Evolutionary conservation across 2,888 invertebrate species (phyloP).

Genomic region (Idaea biselata): DNA sequence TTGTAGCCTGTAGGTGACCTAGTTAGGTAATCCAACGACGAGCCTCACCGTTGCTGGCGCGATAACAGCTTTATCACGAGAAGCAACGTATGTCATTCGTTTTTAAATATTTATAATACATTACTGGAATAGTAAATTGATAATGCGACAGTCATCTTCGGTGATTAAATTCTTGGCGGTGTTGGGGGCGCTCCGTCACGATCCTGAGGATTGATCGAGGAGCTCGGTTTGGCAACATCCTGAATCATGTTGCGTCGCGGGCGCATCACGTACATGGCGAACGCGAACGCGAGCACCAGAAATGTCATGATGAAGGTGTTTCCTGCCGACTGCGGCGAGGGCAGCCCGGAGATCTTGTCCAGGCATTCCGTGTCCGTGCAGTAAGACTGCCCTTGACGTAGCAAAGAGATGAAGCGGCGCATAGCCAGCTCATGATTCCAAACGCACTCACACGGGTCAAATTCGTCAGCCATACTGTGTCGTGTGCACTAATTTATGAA

Average conservation of each 20-base stretch:
- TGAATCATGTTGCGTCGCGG: slow-evolving; percentile 74
- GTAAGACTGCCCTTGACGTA: slow-evolving; percentile 93
- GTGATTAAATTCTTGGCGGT: slow-evolving; percentile 68
- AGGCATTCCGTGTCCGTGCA: slow-evolving; percentile 96
- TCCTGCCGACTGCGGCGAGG: slow-evolving; percentile 56
- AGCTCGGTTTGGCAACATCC: slow-evolving; percentile 56
- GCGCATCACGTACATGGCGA: slow-evolving; percentile 84
- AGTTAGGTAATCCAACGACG: background rate
- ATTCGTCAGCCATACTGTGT: slow-evolving; percentile 84
- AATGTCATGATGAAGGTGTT: slow-evolving; percentile 83
- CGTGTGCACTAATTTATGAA: slow-evolving; percentile 20
- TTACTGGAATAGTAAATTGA: slow-evolving; percentile 48
- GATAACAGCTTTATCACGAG: slow-evolving; percentile 4
- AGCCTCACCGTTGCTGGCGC: background rate
- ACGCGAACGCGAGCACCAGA: slow-evolving; percentile 82
- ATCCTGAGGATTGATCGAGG: slow-evolving; percentile 59
- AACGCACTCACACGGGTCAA: slow-evolving; percentile 96
- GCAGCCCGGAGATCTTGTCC: slow-evolving; percentile 67
- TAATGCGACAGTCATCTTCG: slow-evolving; percentile 17
- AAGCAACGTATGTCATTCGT: slow-evolving; percentile 12
- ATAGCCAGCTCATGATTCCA: slow-evolving; percentile 96
- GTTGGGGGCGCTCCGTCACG: slow-evolving; percentile 73
- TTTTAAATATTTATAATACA: slow-evolving; percentile 45
- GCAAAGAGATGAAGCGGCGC: slow-evolving; percentile 93
- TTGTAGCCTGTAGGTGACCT: background rate